Conservation (phyloP, 1,140 invertebrate species). For the Zeugodacus cucurbitae region DNA sequence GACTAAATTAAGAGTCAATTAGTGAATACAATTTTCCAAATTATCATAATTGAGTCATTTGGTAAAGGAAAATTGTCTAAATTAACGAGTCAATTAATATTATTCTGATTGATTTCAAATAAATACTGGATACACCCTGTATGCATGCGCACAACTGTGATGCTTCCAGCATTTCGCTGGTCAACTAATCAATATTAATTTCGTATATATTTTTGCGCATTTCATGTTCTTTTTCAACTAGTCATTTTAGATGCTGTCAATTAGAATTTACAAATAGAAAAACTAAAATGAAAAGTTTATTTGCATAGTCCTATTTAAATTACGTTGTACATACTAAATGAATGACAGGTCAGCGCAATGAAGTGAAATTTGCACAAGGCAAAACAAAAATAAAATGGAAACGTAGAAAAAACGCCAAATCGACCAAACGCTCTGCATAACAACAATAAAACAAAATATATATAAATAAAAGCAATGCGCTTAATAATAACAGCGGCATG, state of each 20-base stretch:
- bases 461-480: not conserved
- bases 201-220: not conserved
- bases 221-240: not conserved
- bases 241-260: not conserved
- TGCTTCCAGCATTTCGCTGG: not conserved
- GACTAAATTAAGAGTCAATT: too few species aligned
- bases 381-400: not conserved
- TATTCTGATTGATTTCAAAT: too few species aligned
- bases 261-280: not conserved
- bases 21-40: too few species aligned
- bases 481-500: not conserved
- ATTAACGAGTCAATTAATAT: too few species aligned
- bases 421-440: not conserved
- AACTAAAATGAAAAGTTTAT: not conserved
- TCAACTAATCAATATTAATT: conserved; percentile 18
- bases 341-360: not conserved
- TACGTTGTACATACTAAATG: not conserved
- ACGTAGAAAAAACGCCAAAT: not conserved
- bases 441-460: not conserved
- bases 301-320: not conserved
- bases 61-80: too few species aligned
- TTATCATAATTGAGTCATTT: too few species aligned
- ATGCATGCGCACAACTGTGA: not conserved
- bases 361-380: not conserved
- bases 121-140: too few species aligned